A percentile compares a stretch with the other conserved stretches of the same genome.
These are phyloP conservation scores for Leuciscus idus DNA, from an alignment of 2,113 vertebrate species.

Conservation along the genomic window DNA sequence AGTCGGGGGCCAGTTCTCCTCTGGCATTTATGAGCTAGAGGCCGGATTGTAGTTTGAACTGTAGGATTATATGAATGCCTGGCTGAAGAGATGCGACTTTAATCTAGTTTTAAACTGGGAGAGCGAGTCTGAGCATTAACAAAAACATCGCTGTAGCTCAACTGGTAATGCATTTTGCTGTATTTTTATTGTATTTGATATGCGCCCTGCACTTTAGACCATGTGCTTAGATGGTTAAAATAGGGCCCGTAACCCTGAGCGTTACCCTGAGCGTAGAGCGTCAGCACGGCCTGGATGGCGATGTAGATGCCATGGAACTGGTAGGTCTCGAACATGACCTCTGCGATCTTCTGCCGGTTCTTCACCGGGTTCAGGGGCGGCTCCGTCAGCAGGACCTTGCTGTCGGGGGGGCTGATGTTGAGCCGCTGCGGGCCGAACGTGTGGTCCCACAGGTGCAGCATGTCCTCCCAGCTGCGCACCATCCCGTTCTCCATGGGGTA, in stretches of 20 bases:
- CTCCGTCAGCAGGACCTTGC: conserved; percentile 96
- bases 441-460: conserved; percentile 98
- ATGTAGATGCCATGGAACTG: conserved; percentile 95
- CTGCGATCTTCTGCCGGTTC: conserved; percentile 95
- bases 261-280: conserved; percentile 95
- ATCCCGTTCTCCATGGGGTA: conserved; percentile 99
- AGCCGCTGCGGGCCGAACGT: conserved; percentile 93
- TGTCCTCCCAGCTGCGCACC: conserved; percentile 95
- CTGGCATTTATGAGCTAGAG: no score
- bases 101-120: no score
- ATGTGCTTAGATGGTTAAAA: no score
- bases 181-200: no score
- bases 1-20: no score
- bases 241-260: no score
- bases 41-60: no score
- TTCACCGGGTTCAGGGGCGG: conserved; percentile 97
- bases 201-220: no score
- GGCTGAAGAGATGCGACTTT: no score
- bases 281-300: conserved; percentile 96
- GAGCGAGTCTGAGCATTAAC: no score
- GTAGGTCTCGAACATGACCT: conserved; percentile 99
- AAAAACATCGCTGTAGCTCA: background rate
- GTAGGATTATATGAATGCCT: no score
- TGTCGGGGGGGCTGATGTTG: conserved; percentile 86
- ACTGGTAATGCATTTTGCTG: background rate